Conservation (phyloP, 1,140 invertebrate genomes). For the Venturia canescens region DNA sequence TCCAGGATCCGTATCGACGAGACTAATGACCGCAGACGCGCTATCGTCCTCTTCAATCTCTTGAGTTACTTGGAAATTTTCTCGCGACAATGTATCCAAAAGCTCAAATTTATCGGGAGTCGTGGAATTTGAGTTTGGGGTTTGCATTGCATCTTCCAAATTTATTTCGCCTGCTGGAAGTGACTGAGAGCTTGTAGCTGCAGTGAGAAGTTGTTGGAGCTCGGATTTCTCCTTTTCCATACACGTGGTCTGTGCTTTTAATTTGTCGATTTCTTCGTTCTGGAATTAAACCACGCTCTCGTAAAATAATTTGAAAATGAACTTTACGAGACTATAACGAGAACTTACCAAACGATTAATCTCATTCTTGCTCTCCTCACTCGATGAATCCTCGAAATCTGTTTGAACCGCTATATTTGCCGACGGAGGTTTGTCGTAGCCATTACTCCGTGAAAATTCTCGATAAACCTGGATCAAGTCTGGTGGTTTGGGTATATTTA, state of each 20-base stretch:
- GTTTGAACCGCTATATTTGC: slow-evolving; percentile 72
- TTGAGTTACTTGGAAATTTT: slow-evolving; percentile 63
- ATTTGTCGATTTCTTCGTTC: slow-evolving; percentile 78
- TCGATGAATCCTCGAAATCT: slow-evolving; percentile 58
- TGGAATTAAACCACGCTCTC: slow-evolving; percentile 59
- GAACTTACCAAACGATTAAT: slow-evolving; percentile 65
- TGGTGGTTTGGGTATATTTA: slow-evolving; percentile 90
- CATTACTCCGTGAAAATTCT: slow-evolving; percentile 79
- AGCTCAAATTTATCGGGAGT: slow-evolving; percentile 74
- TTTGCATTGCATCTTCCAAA: slow-evolving; percentile 58
- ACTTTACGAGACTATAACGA: too few relatives aligned
- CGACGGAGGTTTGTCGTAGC: slow-evolving; percentile 69
- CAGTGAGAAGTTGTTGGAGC: slow-evolving; percentile 69
- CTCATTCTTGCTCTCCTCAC: slow-evolving; percentile 66
- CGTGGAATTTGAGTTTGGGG: slow-evolving; percentile 70
- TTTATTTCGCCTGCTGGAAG: slow-evolving; percentile 5
- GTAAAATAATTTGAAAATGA: not conserved
- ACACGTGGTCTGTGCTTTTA: slow-evolving; percentile 77
- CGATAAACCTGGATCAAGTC: slow-evolving; percentile 87
- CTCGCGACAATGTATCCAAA: slow-evolving; percentile 67
- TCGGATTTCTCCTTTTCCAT: slow-evolving; percentile 79
- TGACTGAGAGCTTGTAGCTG: not conserved
- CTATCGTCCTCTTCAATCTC: slow-evolving; percentile 70
- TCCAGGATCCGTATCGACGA: slow-evolving; percentile 73
- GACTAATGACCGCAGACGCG: slow-evolving; percentile 69